A percentile compares a stretch with the other conserved stretches of the same genome.
phyloP scores from a whole-genome alignment of 2,113 vertebrate species.

The Labrus mixtus region DNA sequence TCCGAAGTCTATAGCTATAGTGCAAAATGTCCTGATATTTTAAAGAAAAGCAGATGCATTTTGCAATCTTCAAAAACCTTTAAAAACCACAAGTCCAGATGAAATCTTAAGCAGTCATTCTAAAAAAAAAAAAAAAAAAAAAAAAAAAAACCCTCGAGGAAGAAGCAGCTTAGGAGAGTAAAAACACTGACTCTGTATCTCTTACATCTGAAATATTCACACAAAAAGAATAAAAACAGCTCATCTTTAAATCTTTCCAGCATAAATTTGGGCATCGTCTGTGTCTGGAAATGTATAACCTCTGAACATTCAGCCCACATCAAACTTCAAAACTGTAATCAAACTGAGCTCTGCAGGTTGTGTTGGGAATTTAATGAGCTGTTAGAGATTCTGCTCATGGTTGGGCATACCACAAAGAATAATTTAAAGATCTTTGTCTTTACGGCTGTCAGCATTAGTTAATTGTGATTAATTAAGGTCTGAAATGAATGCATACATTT shows the following conservation, averaged over 20 bases:
- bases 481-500: too few species aligned
- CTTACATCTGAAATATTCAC: constrained; percentile 38
- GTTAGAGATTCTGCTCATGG: constrained; percentile 12
- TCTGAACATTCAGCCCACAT: constrained; percentile 16
- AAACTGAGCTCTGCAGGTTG: constrained; percentile 7
- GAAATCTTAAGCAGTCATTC: too few species aligned
- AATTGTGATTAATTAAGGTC: too few species aligned
- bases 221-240: constrained; percentile 12
- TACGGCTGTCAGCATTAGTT: too few species aligned
- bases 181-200: not conserved
- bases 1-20: too few species aligned
- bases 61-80: too few species aligned
- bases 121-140: too few species aligned
- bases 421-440: too few species aligned
- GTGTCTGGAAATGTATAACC: constrained; percentile 27
- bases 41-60: too few species aligned
- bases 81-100: too few species aligned
- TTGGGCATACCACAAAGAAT: not conserved
- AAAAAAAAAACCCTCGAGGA: too few species aligned
- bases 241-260: constrained; percentile 20
- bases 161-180: constrained; percentile 2
- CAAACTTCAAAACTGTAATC: constrained; percentile 12
- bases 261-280: constrained; percentile 4
- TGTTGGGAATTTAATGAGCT: constrained; percentile 44
- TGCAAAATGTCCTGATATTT: too few species aligned